Evolutionary conservation across 2,797 vertebrate species (phyloP), one percentile per base, ranked within the genome.

Genomic region (Coregonus sp.): DNA sequence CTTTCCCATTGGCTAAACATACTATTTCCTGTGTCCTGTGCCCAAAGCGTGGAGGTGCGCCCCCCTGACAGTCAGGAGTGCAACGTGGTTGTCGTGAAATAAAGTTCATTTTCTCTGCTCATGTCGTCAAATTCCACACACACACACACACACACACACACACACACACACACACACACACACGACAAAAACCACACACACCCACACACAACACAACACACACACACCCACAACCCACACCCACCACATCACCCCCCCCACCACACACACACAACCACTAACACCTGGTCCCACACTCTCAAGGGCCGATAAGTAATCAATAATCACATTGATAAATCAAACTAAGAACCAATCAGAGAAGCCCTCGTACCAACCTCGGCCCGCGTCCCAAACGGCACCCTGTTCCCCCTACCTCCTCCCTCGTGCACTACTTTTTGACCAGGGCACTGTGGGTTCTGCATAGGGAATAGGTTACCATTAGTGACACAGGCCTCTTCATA

Each of bases 11-110:
- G 56, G 56, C 56, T 59, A 20, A 70, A n/a, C 7, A 25, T 70
- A 81, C 61, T 80, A 73, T 76, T 84, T 78, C 70, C 82, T 73
- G 76, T 75, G 75, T 80, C 79, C 40, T 79, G 89, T 88, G 85
- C 82, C 85, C 74, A 76, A 86, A 89, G 87, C 80, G 85, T 82
- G 84, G 82, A 88, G 81, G 81, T 75, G 25, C 25, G 25, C 25
- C 25, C 25, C 25, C 25, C 25, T 25, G 25, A 25, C 1, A 25
- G 25, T 25, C 25, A 25, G 25, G 25, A 25, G 25, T 25, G 78
- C 80, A 84, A 86, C 70, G 72, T 72, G 74, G 51, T 56, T 82
- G 86, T 88, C 5, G 86, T 85, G 84, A 90, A 92, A 88, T 88
- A 83, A 84, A 63, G 20, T 75, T 78, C 20, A 78, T 4, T 84